Evolutionary conservation across 1,140 invertebrate species (phyloP), one percentile per base, ranked within the genome.

Genomic region (Adoxophyes honmai): DNA sequence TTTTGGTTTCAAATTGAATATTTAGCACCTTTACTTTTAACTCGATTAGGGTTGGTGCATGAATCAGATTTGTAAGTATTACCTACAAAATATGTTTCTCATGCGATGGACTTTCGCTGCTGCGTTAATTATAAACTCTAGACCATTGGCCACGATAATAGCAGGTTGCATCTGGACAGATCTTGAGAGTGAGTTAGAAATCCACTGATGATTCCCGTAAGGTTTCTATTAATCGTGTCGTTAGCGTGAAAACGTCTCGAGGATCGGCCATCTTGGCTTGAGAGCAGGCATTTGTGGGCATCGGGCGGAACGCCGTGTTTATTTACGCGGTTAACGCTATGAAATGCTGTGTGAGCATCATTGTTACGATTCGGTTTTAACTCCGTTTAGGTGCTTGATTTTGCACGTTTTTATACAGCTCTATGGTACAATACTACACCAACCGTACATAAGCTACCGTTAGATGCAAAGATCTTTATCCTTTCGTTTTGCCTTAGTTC

Each of bases 181-280:
- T 35, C 14, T 53, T 28, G 42, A 4, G 35, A 53, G 52, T 36
- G 21, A 28, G 21, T 48, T 64, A 64, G 64, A 63, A 66, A 70
- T 63, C 54, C 15, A 39, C 33, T 60, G 48, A 64, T 66, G 60
- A 56, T 70, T 59, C 44, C 64, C 55, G 62, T 54, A 59, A 59
- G 57, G 34, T 60, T 55, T 64, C 54, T 69, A 57, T 60, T 39
- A 59, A 60, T 62, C 54, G 36, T 68, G 55, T 70, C 61, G 70
- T 78, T 75, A 71, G 57, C 60, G 59, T 70, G 70, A 75, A 78
- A 70, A 72, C 61, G 67, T 70, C 66, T 60, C 70, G 63, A 64
- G 63, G 63, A 52, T 37, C 61, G 52, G 52, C 56, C n/a, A 51
- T 51, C 38, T 38, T 52, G 55, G 58, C 38, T 38, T 52, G 55